Evolutionary conservation across 2,113 vertebrate genomes (phyloP).

Genomic region (Psittacara wagleri): DNA sequence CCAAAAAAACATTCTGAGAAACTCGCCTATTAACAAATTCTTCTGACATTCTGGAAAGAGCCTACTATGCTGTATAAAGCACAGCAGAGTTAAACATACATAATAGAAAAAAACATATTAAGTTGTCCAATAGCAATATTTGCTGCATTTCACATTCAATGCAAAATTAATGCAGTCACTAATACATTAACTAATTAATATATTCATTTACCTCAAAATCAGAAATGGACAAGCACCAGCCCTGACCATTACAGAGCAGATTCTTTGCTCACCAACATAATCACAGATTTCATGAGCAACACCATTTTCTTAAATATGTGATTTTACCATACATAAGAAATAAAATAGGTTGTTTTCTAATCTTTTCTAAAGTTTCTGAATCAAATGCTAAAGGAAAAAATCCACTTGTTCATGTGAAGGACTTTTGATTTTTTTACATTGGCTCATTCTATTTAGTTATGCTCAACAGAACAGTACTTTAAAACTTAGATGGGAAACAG

Average conservation of each 20-base stretch:
- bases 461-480: not conserved
- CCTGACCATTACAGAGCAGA: not conserved
- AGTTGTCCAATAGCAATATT: not conserved
- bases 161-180: not conserved
- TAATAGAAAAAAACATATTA: not conserved
- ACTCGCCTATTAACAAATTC: not conserved
- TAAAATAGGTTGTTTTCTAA: not conserved
- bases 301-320: not conserved
- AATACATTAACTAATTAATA: not conserved
- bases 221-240: not conserved
- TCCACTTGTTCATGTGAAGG: fast-evolving
- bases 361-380: not conserved
- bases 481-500: not conserved
- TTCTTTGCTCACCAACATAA: not conserved
- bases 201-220: not conserved
- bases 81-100: not conserved
- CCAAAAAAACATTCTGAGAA: not conserved
- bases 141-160: not conserved
- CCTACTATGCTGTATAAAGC: not conserved
- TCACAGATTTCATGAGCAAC: not conserved
- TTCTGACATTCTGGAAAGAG: not conserved
- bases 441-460: not conserved
- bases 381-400: not conserved
- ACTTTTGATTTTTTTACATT: not conserved
- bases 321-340: not conserved